These are phyloP conservation scores for Lepus americanus DNA, from an alignment of 2,113 vertebrate species.

Conservation along the genomic window DNA sequence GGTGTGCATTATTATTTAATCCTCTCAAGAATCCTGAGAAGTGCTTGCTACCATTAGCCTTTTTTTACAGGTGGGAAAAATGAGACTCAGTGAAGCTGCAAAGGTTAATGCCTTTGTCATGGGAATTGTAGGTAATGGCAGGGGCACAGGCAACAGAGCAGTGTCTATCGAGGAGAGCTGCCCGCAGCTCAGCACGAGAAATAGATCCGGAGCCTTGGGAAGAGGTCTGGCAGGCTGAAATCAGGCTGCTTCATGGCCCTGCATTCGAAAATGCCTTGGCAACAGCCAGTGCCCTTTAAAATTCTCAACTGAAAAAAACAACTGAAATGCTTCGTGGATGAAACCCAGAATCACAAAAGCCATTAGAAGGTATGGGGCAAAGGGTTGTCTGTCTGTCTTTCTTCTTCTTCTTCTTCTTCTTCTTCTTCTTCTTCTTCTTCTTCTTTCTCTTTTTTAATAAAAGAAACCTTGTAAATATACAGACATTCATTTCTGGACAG, in stretches of 20 bases:
- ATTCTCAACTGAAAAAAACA: conserved; percentile 29
- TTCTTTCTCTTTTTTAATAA: no score
- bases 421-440: no score
- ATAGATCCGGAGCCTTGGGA: not conserved
- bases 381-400: not conserved
- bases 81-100: not conserved
- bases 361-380: no score
- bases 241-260: not conserved
- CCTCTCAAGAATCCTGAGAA: not conserved
- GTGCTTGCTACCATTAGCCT: not conserved
- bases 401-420: no score
- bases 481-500: not conserved
- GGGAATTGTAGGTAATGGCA: not conserved
- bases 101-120: not conserved
- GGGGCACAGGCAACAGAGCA: not conserved
- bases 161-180: not conserved
- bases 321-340: not conserved
- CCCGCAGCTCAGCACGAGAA: not conserved
- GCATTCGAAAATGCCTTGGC: not conserved
- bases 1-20: not conserved
- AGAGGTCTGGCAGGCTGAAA: not conserved
- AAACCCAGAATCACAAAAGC: not conserved
- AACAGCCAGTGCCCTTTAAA: not conserved
- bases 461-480: not conserved
- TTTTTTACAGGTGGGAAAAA: not conserved